phyloP scores from a whole-genome alignment of 2,888 invertebrate species.

The Chouioia cunea region DNA sequence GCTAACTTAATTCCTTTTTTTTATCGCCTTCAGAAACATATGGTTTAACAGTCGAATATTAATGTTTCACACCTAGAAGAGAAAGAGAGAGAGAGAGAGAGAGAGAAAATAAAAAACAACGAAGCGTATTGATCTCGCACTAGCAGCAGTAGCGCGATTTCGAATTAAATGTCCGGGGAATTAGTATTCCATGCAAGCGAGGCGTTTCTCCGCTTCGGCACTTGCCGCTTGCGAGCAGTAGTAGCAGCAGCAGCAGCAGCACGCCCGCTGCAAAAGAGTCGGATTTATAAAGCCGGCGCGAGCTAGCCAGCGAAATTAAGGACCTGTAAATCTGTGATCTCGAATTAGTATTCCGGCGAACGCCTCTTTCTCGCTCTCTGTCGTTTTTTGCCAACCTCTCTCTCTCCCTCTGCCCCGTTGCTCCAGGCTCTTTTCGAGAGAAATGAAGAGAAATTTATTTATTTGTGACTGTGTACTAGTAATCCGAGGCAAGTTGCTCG shows the following conservation, averaged over 20 bases:
- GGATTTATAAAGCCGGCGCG: constrained; percentile 62
- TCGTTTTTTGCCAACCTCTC: background rate
- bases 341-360: constrained; percentile 65
- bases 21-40: background rate
- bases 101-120: background rate
- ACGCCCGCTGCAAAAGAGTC: constrained; percentile 44
- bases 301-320: constrained; percentile 61
- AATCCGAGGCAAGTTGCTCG: constrained; percentile 23
- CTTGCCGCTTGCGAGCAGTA: constrained; percentile 46
- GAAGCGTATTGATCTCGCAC: constrained; percentile 31
- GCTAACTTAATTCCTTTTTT: too few relatives aligned
- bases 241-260: too few relatives aligned
- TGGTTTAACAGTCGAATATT: background rate
- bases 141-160: constrained; percentile 37
- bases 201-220: constrained; percentile 59
- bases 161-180: constrained; percentile 46
- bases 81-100: background rate
- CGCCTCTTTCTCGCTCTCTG: constrained; percentile 46
- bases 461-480: constrained; percentile 23
- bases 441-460: constrained; percentile 40
- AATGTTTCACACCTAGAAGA: too few relatives aligned
- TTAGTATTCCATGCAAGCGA: constrained; percentile 57
- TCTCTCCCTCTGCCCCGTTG: background rate
- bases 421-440: background rate
- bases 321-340: constrained; percentile 65